These are phyloP conservation scores for Hirtodrosophila confusa DNA, from an alignment of 2,888 invertebrate genomes.

Conservation along the genomic window DNA sequence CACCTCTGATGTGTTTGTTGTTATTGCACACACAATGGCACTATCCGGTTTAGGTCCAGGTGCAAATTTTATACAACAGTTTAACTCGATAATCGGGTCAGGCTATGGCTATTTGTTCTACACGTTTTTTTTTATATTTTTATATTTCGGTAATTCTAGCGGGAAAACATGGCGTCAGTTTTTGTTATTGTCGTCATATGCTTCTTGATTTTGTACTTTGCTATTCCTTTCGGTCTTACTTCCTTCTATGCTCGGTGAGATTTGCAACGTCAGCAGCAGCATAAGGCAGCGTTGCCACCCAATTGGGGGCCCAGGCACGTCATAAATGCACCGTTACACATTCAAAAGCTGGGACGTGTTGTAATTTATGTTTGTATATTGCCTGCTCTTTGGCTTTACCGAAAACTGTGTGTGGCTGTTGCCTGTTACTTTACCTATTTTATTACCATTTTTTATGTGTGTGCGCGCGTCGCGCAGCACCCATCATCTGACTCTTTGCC, in stretches of 20 bases:
- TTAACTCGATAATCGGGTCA: constrained; percentile 78
- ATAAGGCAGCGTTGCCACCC: constrained; percentile 52
- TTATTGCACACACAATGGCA: constrained; percentile 63
- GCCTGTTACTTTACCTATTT: constrained; percentile 74
- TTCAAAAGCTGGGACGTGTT: constrained; percentile 68
- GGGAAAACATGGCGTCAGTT: constrained; percentile 73
- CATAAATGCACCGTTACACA: constrained; percentile 77
- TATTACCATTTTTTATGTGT: constrained; percentile 71
- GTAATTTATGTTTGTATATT: constrained; percentile 61
- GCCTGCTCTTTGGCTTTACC: constrained; percentile 64
- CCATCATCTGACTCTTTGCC: constrained; percentile 54
- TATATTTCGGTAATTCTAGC: constrained; percentile 63
- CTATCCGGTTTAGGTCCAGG: constrained; percentile 80
- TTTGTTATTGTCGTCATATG: constrained; percentile 28
- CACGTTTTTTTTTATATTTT: constrained; percentile 36
- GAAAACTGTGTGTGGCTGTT: constrained; percentile 54
- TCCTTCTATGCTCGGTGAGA: constrained; percentile 18
- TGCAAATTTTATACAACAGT: constrained; percentile 77
- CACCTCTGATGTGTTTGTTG: constrained; percentile 42
- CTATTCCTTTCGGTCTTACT: constrained; percentile 22
- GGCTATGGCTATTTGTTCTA: constrained; percentile 68
- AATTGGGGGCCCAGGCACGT: constrained; percentile 39
- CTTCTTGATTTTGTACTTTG: constrained; percentile 3
- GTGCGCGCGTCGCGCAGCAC: constrained; percentile 27
- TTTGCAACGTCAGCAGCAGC: constrained; percentile 55